Evolutionary conservation across 92 coral and sea anemone genomes (phyloP).

Genomic region (Phenganax stokvisi): DNA sequence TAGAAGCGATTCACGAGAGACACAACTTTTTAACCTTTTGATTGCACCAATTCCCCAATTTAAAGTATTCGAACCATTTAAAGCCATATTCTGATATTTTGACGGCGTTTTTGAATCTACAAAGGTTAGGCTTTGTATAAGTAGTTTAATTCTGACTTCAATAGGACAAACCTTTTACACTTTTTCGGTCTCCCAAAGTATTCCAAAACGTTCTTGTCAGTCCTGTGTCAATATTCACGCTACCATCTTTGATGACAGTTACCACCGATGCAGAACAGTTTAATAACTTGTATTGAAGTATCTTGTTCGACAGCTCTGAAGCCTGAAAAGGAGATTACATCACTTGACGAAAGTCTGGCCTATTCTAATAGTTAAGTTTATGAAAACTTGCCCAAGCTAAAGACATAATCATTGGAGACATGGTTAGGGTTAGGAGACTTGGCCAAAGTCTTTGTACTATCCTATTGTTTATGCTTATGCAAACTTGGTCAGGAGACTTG

Average conservation of each 20-base stretch:
- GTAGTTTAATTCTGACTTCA: too few species aligned
- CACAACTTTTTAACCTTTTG: too few species aligned
- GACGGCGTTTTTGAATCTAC: too few species aligned
- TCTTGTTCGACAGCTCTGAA: constrained; percentile 73
- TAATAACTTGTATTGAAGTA: constrained; percentile 78
- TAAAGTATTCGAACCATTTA: too few species aligned
- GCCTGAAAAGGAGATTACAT: constrained; percentile 50
- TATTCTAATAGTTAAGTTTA: neutral
- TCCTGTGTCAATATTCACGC: constrained; percentile 48
- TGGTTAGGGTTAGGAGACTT: too few species aligned
- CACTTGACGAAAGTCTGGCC: neutral
- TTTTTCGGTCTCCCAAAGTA: constrained; percentile 69
- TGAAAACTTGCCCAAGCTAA: neutral
- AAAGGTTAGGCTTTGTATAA: neutral
- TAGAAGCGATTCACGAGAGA: too few species aligned
- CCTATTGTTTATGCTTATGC: too few species aligned
- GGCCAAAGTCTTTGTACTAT: too few species aligned
- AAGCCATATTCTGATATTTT: too few species aligned
- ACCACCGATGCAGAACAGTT: constrained; percentile 65
- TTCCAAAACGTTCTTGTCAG: constrained; percentile 74
- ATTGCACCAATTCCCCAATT: too few species aligned
- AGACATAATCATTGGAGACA: neutral
- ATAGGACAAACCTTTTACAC: constrained; percentile 46
- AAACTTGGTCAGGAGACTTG: too few species aligned
- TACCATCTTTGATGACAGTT: constrained; percentile 68